Percentiles rank a stretch among this genome's conserved stretches.
Conservation (phyloP, 2,797 vertebrate genomes). For the Spea hammondii region DNA sequence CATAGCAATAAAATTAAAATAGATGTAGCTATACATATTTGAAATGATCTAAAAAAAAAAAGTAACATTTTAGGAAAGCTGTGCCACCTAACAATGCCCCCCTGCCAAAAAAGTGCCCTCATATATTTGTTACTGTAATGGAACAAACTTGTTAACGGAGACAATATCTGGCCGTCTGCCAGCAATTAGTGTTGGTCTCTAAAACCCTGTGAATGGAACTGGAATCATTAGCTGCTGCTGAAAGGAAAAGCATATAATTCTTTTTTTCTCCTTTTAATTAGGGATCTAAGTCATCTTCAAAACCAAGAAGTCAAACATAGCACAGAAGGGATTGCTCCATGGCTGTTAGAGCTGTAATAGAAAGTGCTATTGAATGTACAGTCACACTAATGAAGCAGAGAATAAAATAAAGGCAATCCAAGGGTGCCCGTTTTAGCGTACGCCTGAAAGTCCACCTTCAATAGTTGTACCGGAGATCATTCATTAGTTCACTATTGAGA, state of each 20-base stretch:
- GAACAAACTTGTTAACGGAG: conserved; percentile 27
- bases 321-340: conserved; percentile 40
- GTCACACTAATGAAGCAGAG: conserved; percentile 38
- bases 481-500: conserved; percentile 22
- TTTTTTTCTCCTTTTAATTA: conserved; percentile 49
- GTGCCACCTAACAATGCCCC: too few relatives aligned
- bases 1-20: too few relatives aligned
- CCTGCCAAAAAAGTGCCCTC: too few relatives aligned
- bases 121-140: background rate
- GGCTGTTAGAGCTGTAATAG: conserved; percentile 35
- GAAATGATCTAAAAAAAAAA: too few relatives aligned
- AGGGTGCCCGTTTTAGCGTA: background rate
- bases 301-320: conserved; percentile 43
- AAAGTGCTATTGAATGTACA: conserved; percentile 25
- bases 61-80: too few relatives aligned
- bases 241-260: conserved; percentile 45
- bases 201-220: conserved; percentile 40
- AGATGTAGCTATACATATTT: too few relatives aligned
- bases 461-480: conserved; percentile 6
- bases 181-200: conserved; percentile 46
- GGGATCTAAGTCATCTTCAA: conserved; percentile 51
- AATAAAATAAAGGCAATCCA: conserved; percentile 32
- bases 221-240: conserved; percentile 48
- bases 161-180: conserved; percentile 40
- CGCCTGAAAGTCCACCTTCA: conserved; percentile 7